Base-by-base conservation (phyloP, 2,888 invertebrate genomes). In the Lumbricus terrestris region DNA sequence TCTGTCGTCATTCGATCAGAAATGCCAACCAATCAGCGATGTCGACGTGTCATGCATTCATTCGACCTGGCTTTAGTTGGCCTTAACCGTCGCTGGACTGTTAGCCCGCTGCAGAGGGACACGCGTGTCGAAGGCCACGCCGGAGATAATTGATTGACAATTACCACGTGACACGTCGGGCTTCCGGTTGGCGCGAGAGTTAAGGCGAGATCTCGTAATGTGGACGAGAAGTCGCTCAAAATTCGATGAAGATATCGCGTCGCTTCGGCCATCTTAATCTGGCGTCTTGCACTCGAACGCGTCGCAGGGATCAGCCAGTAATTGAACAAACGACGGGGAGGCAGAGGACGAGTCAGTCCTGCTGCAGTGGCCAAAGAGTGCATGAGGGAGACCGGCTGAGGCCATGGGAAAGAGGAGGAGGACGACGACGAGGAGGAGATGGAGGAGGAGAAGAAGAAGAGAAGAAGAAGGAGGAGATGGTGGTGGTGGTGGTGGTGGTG, bases 81-180 rank as follows among this genome's bases (percentile, higher is more conserved):
- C 85, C 85, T 85, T 85, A 85, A 6, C 85, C 85, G 37, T 23
- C 85, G 37, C 34, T 18, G 35, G 85, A 85, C 85, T 35, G 37
- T 35, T 35, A n/a, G 85, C 35, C 85, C 85, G 85, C 20, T 85
- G 35, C 34, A 16, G 85, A 35, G 85, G 85, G 34, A 85, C 85
- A 34, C 85, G 85, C 69, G 69, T 69, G 69, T 69, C 69, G 69
- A 69, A 69, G 69, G 69, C 69, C 69, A 69, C 35, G 85, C 85
- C 85, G 37, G 85, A 34, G 85, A 85, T 85, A 85, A 85, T 85
- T 85, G 85, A 85, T 85, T 85, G 85, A 85, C 85, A 85, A 85
- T 85, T 85, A 85, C 85, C 85, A 37, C 85, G 85, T 85, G 85
- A 85, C 85, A 85, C 34, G 85, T 16, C 18, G 85, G 37, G 20